These are phyloP conservation scores for Rhinogobius similis DNA, from an alignment of 2,113 vertebrate species.

Conservation along the genomic window DNA sequence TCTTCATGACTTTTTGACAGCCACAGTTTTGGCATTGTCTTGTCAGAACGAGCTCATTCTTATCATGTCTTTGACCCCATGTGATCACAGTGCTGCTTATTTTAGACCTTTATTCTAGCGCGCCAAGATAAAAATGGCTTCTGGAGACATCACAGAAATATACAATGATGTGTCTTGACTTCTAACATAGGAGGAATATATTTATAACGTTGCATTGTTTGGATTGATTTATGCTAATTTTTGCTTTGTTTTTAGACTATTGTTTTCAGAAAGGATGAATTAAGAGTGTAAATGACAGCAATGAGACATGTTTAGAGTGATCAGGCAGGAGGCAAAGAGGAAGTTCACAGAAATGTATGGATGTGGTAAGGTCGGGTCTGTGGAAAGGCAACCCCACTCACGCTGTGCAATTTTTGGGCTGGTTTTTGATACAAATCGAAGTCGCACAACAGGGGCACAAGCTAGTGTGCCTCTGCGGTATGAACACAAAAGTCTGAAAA, in stretches of 20 bases:
- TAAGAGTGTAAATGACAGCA: no score
- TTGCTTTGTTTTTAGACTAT: not conserved
- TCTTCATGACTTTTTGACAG: constrained; percentile 53
- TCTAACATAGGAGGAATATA: constrained; percentile 5
- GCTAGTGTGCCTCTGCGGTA: no score
- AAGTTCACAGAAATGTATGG: no score
- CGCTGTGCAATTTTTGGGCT: no score
- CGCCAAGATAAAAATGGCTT: constrained; percentile 11
- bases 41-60: constrained; percentile 18
- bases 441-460: no score
- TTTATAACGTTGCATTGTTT: not conserved
- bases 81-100: constrained; percentile 24
- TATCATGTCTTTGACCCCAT: constrained; percentile 37
- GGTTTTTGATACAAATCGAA: no score
- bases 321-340: no score
- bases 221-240: not conserved
- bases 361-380: no score
- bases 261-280: no score
- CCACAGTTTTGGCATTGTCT: constrained; percentile 43
- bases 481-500: no score
- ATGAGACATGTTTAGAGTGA: no score
- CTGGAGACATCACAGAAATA: not conserved
- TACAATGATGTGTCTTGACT: not conserved
- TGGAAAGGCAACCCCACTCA: no score
- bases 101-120: constrained; percentile 32